phyloP scores from a whole-genome alignment of 2,888 invertebrate species.

The Callosobruchus maculatus region DNA sequence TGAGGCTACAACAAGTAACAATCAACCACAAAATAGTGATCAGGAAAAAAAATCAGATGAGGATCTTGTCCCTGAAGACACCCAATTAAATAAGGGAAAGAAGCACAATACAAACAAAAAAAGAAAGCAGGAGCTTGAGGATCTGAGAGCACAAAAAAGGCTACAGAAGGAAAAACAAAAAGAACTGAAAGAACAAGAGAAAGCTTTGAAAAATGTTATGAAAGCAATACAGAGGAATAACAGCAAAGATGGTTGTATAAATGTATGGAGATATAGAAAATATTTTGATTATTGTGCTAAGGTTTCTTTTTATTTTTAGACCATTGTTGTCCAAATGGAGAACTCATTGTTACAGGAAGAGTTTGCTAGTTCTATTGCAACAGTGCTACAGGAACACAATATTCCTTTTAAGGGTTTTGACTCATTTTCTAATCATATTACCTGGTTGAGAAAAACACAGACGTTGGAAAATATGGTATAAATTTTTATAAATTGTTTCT shows the following conservation, averaged over 20 bases:
- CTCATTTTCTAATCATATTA: constrained; percentile 44
- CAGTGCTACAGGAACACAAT: constrained; percentile 32
- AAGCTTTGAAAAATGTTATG: constrained; percentile 25
- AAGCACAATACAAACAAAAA: constrained; percentile 13
- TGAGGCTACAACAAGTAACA: not conserved
- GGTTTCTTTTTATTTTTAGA: constrained; percentile 30
- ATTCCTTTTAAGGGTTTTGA: constrained; percentile 36
- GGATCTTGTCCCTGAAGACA: not conserved
- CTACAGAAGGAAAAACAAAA: constrained; percentile 16
- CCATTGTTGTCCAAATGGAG: constrained; percentile 39
- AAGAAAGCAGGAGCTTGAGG: constrained; percentile 5
- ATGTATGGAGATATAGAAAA: constrained; percentile 25
- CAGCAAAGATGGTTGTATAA: constrained; percentile 39
- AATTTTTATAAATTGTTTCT: too few relatives aligned
- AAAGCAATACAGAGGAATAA: constrained; percentile 28
- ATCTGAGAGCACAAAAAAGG: constrained; percentile 7
- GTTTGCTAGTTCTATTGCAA: constrained; percentile 36
- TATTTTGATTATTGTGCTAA: constrained; percentile 6
- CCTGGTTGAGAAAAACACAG: constrained; percentile 45
- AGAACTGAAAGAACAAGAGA: constrained; percentile 18
- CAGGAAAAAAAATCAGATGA: not conserved
- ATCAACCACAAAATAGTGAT: not conserved
- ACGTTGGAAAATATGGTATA: constrained; percentile 25
- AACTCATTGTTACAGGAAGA: constrained; percentile 28
- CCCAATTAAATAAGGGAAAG: not conserved